These are phyloP conservation scores for Acropternis orthonyx DNA, from an alignment of 2,797 vertebrate species.

Conservation along the genomic window DNA sequence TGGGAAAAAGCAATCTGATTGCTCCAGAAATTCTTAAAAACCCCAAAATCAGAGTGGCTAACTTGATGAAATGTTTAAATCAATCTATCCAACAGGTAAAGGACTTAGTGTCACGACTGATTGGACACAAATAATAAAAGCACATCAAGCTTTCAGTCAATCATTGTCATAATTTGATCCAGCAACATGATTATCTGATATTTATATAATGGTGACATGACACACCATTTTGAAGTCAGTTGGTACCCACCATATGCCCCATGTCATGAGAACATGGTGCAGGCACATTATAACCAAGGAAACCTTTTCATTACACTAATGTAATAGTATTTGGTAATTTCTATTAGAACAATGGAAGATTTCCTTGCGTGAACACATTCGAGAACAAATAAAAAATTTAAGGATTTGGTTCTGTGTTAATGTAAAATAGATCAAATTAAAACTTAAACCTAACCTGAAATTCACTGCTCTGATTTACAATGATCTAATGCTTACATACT, in stretches of 20 bases:
- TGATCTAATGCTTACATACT: neutral
- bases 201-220: neutral
- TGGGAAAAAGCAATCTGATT: neutral
- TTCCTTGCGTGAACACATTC: neutral
- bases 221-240: neutral
- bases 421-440: neutral
- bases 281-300: neutral
- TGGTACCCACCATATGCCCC: neutral
- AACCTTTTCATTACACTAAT: neutral
- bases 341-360: neutral
- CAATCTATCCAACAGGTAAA: neutral
- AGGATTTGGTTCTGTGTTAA: neutral
- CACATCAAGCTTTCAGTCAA: too few relatives aligned
- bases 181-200: neutral
- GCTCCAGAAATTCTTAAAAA: neutral
- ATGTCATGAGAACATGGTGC: neutral
- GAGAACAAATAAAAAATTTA: neutral
- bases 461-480: neutral
- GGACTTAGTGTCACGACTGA: neutral
- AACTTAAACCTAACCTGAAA: neutral
- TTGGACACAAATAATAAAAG: neutral
- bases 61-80: neutral
- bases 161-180: neutral
- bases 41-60: neutral
- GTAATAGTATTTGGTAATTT: neutral